Percentiles rank a stretch among this genome's conserved stretches.
Conservation (phyloP, 2,888 invertebrate genomes). For the Eupithecia subumbrata region DNA sequence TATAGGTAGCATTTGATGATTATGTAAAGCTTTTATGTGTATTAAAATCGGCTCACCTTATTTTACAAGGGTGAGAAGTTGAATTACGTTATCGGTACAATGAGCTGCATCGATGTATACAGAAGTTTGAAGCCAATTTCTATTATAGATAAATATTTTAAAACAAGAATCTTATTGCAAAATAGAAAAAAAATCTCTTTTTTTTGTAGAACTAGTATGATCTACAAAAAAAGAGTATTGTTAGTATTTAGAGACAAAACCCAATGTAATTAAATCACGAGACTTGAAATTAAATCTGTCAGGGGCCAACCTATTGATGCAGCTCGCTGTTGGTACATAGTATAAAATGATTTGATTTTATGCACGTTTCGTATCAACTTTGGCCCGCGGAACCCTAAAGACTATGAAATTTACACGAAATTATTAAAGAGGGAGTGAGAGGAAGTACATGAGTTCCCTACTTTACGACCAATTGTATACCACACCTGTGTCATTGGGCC, state of each 20-base stretch:
- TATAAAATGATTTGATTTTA: too few species aligned
- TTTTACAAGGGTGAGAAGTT: neutral
- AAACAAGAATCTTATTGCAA: neutral
- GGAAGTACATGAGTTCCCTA: conserved; percentile 62
- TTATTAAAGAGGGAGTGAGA: conserved; percentile 60
- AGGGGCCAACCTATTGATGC: too few species aligned
- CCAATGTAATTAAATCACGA: neutral
- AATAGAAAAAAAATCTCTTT: too few species aligned
- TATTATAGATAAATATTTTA: neutral
- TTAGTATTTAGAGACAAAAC: too few species aligned
- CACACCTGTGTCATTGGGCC: conserved; percentile 61
- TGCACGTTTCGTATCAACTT: neutral
- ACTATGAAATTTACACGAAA: conserved; percentile 59
- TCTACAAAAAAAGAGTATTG: too few species aligned
- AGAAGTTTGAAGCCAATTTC: neutral
- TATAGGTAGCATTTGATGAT: neutral
- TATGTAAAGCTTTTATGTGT: neutral
- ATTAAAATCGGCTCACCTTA: neutral
- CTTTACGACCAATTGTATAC: conserved; percentile 67
- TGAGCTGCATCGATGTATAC: neutral
- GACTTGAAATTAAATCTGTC: neutral
- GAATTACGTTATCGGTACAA: neutral
- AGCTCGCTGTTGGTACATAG: too few species aligned
- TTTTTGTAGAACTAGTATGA: too few species aligned
- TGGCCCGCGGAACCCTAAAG: conserved; percentile 28